Base-by-base conservation (phyloP, 2,113 vertebrate species). In the Sarotherodon lohbergeri region DNA sequence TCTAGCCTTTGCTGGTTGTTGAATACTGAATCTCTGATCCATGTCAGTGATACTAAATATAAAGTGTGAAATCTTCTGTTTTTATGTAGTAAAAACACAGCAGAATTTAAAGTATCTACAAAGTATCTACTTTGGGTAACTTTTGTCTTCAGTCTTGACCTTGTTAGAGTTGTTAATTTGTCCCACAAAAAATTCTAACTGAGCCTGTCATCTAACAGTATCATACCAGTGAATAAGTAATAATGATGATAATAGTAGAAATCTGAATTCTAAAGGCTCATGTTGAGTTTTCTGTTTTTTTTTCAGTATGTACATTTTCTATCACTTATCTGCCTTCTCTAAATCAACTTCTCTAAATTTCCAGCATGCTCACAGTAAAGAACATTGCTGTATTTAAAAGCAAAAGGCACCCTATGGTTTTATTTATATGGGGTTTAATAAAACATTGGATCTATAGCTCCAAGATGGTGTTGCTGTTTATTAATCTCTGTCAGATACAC, bases 341-440 rank as follows among this genome's bases (percentile, higher is more conserved):
- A 4, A 71, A 71, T 71, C 10, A 43, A 73, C 39, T 3, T 71
- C 22, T 22, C 63, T 41, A 71, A 71, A 81, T 56, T 81, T 83
- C 13, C 59, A 55, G 16, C 83, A 54, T 71, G 63, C 71, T 59
- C 61, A 50, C 5, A 5, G 16, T 80, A 56, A 87, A 88, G 85
- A 85, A 83, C 71, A 50, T 54, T 78, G 71, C 90, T 46, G 81
- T 83, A 85, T 90, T 87, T 76, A 57, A 41, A 85, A 78, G 85
- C 27, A 83, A 91, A 87, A 80, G 81, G 56, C 79, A 86, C 82
- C 82, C 76, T 66, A 68, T 86, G 61, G 86, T 8, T 94, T 95
- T 94, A 95, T 95, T 94, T 91, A 94, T 92, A 91, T 89, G 34
- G 36, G 86, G 29, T 89, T 92, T 88, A 73, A 56, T 91, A 88